phyloP scores from a whole-genome alignment of 2,797 vertebrate species.

The Sebastes trivittatus region DNA sequence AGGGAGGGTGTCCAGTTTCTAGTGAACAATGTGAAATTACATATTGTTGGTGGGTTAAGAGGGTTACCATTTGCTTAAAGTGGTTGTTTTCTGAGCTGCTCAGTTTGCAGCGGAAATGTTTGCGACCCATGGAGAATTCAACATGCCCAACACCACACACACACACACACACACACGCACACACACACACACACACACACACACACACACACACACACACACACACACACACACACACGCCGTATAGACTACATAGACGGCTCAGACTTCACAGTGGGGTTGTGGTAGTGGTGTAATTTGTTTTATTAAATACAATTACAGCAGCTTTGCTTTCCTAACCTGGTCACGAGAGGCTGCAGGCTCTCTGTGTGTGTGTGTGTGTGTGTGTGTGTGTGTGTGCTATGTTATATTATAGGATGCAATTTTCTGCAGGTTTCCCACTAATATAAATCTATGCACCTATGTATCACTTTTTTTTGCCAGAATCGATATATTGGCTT shows the following conservation, averaged over 20 bases:
- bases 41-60: constrained; percentile 63
- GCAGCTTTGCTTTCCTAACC: constrained; percentile 64
- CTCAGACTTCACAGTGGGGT: constrained; percentile 38
- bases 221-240: constrained; percentile 4
- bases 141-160: constrained; percentile 6
- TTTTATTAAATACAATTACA: constrained; percentile 65
- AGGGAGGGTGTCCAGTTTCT: constrained; percentile 43
- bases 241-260: not conserved
- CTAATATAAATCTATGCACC: too few species aligned
- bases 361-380: not conserved
- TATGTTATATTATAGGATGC: too few species aligned
- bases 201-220: not conserved
- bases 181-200: not conserved
- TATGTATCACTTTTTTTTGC: too few species aligned
- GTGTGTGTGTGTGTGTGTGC: not conserved
- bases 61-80: constrained; percentile 58
- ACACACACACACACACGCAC: not conserved
- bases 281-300: constrained; percentile 54
- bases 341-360: constrained; percentile 55
- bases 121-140: constrained; percentile 18
- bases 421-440: too few species aligned
- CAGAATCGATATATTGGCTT: too few species aligned
- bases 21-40: constrained; percentile 57
- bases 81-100: constrained; percentile 47
- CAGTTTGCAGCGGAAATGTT: constrained; percentile 42